Conservation (phyloP, 2,113 vertebrate species). For the Dasyornis broadbenti region DNA sequence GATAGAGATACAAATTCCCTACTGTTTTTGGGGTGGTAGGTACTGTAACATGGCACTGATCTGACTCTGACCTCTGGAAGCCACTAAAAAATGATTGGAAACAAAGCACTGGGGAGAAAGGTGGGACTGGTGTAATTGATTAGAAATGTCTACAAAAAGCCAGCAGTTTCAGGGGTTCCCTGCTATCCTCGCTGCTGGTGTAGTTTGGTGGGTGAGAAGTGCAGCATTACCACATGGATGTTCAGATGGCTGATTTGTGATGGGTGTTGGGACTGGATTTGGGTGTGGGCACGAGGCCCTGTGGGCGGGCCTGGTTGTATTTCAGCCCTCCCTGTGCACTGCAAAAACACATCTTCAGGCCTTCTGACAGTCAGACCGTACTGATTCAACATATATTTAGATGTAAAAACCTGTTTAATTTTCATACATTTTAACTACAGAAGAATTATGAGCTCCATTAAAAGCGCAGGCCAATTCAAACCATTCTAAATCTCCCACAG, state of each 20-base stretch:
- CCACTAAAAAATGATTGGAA: neutral
- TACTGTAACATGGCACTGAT: neutral
- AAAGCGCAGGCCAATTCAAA: neutral
- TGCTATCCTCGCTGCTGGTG: neutral
- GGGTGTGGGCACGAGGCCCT: neutral
- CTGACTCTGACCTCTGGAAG: rapidly evolving
- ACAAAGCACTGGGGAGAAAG: neutral
- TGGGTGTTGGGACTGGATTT: no score
- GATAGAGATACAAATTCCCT: neutral
- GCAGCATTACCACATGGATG: rapidly evolving
- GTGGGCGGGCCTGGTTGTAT: neutral
- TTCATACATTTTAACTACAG: neutral
- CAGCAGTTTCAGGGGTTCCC: neutral
- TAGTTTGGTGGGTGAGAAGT: no score
- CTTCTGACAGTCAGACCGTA: rapidly evolving
- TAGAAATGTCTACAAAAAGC: neutral
- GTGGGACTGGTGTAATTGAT: no score
- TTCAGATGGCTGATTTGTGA: neutral
- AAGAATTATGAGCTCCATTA: neutral
- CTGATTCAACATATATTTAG: neutral
- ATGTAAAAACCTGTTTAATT: neutral
- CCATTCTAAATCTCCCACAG: neutral
- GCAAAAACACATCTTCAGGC: neutral
- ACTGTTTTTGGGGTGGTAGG: neutral
- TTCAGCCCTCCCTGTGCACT: neutral